Base-by-base conservation (phyloP, 2,797 vertebrate species). In the Rhinella marina region DNA sequence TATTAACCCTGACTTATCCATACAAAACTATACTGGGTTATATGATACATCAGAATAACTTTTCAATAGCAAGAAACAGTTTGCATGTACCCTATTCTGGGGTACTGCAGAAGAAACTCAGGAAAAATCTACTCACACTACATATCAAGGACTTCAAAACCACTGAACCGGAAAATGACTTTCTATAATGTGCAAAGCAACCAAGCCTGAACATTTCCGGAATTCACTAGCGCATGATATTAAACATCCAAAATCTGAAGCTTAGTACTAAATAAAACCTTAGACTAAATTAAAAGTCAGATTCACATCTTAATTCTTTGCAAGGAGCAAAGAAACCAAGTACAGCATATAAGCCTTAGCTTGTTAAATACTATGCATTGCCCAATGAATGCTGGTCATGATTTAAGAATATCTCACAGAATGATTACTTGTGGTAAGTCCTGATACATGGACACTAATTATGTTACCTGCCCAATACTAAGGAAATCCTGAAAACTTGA, bases 151-250 rank as follows among this genome's bases (percentile, higher is more conserved):
- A 81, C 56, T 61, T 66, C 48, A 54, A 56, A 66, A 29, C 59
- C 81, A 78, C 23, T 66, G 72, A 82, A 56, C 80, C 86, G 66
- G 56, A 50, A 87, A 87, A 76, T 84, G 62, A 73, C 41, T 73
- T 83, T 82, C 59, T 76, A 64, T 54, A 85, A 85, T 75, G 78
- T 85, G 86, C 64, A 57, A 80, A 72, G 82, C 76, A 87, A 77
- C 59, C 81, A 88, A 81, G 82, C 77, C 41, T 85, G 57, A 88
- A 88, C 21, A 84, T 84, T 84, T 88, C 81, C 73, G 59, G 54
- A 66, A 70, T 83, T 66, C 86, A 87, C 61, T 52, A 78, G 81
- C 72, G 81, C 73, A 83, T 83, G 73, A 83, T 73, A 87, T 78
- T 83, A 83, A 83, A 83, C 76, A 76, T 62, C 59, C 50, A 61